A percentile compares a stretch with the other conserved stretches of the same genome.
Conservation (phyloP, 1,140 invertebrate species). For the Drosophila sucinea region DNA sequence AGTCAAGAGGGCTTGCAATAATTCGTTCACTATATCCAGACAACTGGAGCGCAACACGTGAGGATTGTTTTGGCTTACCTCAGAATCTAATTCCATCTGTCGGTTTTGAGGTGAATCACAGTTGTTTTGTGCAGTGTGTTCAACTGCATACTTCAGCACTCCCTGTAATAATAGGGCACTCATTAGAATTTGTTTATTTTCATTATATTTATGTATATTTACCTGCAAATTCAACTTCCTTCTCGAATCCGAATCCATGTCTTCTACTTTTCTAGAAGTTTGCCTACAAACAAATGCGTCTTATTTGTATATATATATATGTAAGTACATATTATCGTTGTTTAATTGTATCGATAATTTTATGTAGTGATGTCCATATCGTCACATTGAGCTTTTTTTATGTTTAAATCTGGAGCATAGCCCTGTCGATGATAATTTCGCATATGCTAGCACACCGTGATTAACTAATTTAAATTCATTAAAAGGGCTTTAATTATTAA, state of each 20-base stretch:
- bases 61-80: slow-evolving; percentile 29
- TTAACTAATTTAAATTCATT: too few species aligned
- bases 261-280: slow-evolving; percentile 30
- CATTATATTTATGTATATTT: background rate
- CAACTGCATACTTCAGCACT: slow-evolving; percentile 48
- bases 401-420: too few species aligned
- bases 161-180: slow-evolving; percentile 23
- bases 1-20: too few species aligned
- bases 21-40: too few species aligned
- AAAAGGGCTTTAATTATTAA: too few species aligned
- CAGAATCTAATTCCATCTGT: slow-evolving; percentile 17
- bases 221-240: slow-evolving; percentile 56
- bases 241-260: slow-evolving; percentile 30
- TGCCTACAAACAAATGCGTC: background rate
- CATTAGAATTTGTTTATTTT: background rate
- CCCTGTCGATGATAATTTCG: too few species aligned
- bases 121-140: slow-evolving; percentile 10
- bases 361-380: too few species aligned
- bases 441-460: too few species aligned
- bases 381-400: too few species aligned
- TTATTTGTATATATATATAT: background rate
- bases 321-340: background rate
- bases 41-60: background rate
- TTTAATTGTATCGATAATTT: background rate
- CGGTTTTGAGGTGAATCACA: background rate